Percentiles rank a stretch among this genome's conserved stretches.
Evolutionary conservation across 2,797 vertebrate species (phyloP).

Genomic region (Rachycentron canadum): DNA sequence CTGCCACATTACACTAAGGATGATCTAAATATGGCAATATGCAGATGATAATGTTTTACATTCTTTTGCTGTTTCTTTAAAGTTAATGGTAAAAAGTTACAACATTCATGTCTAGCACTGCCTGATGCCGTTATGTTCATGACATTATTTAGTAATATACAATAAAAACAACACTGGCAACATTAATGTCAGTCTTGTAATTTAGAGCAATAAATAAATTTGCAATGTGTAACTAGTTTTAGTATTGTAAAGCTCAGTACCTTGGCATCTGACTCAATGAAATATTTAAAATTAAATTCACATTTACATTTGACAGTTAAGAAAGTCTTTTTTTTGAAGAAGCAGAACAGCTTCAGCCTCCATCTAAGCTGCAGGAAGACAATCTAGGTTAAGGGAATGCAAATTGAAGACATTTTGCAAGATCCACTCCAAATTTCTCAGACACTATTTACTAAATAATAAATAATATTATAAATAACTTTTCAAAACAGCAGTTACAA

Average conservation of each 20-base stretch:
- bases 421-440: not conserved
- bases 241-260: not conserved
- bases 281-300: not conserved
- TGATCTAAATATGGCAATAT: constrained; percentile 16
- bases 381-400: not conserved
- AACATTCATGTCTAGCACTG: not conserved
- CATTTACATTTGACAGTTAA: not conserved
- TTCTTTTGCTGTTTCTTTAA: not conserved
- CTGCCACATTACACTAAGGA: not conserved
- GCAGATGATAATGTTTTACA: constrained; percentile 1
- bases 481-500: no score
- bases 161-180: not conserved
- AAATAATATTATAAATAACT: no score
- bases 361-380: not conserved
- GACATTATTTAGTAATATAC: not conserved
- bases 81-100: not conserved
- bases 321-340: not conserved
- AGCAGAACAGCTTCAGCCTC: not conserved
- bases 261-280: not conserved
- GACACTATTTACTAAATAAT: not conserved
- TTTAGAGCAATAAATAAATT: not conserved
- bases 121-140: not conserved
- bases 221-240: not conserved
- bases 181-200: not conserved
- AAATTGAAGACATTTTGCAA: constrained; percentile 5